phyloP scores from a whole-genome alignment of 53 echinoderm and acorn worm genomes.

The Crossaster papposus region DNA sequence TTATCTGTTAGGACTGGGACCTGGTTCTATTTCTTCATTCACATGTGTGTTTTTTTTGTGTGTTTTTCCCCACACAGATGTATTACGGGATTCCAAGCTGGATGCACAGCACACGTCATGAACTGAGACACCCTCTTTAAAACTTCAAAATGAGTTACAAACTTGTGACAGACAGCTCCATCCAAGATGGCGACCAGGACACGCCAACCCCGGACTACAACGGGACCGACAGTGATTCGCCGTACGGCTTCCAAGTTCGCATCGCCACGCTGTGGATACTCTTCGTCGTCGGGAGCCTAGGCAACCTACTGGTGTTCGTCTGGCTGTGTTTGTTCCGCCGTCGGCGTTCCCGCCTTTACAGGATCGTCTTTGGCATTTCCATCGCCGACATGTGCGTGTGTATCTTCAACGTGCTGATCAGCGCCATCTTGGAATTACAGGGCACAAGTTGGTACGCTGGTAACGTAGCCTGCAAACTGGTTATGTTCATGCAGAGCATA shows the following conservation, averaged over 20 bases:
- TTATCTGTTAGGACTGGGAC: too few species aligned
- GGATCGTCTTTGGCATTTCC: conserved; percentile 86
- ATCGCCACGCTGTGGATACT: conserved; percentile 79
- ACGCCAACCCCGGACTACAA: not conserved
- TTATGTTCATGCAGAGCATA: conserved; percentile 84
- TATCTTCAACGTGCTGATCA: conserved; percentile 83
- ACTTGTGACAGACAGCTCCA: conserved; percentile 24
- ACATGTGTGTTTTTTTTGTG: not conserved
- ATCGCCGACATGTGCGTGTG: conserved; percentile 95
- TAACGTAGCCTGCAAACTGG: conserved; percentile 77
- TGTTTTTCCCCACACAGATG: not conserved
- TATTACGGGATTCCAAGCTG: not conserved
- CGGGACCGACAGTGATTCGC: conserved; percentile 9
- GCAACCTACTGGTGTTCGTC: conserved; percentile 79
- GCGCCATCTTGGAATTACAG: conserved; percentile 67
- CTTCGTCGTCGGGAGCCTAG: conserved; percentile 82
- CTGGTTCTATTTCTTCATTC: too few species aligned
- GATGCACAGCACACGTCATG: not conserved
- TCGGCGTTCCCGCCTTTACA: conserved; percentile 81
- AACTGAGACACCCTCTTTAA: not conserved
- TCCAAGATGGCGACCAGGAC: conserved; percentile 1
- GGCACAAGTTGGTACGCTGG: conserved; percentile 72
- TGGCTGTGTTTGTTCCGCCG: conserved; percentile 84
- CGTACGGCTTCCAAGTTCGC: conserved; percentile 29
- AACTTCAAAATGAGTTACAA: conserved; percentile 44